Conservation (phyloP, 2,888 invertebrate species). For the Perizoma flavofasciatum region DNA sequence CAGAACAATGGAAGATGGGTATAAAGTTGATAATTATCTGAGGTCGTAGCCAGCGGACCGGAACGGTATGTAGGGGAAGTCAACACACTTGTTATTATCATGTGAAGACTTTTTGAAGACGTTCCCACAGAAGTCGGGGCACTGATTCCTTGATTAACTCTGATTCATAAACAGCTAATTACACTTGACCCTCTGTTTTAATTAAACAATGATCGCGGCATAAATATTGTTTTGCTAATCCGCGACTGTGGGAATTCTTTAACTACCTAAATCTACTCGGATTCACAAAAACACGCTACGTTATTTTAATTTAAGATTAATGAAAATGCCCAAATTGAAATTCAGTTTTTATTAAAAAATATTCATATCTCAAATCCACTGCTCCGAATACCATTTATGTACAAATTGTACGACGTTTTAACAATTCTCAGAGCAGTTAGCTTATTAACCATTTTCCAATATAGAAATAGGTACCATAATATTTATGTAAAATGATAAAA, state of each 20-base stretch:
- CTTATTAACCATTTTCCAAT: slow-evolving; percentile 60
- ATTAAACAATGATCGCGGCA: slow-evolving; percentile 61
- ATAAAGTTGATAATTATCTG: slow-evolving; percentile 79
- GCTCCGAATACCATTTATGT: slow-evolving; percentile 53
- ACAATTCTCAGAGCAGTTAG: slow-evolving; percentile 55
- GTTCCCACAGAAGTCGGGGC: slow-evolving; percentile 73
- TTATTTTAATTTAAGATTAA: slow-evolving; percentile 21
- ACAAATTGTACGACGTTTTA: slow-evolving; percentile 46
- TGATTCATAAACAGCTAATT: slow-evolving; percentile 79
- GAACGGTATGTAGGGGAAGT: slow-evolving; percentile 77
- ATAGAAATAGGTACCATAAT: slow-evolving; percentile 54
- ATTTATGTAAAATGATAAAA: slow-evolving; percentile 71
- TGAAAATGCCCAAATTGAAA: slow-evolving; percentile 54
- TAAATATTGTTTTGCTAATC: slow-evolving; percentile 48
- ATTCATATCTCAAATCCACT: slow-evolving; percentile 71
- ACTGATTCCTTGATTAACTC: slow-evolving; percentile 78
- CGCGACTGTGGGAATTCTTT: slow-evolving; percentile 35
- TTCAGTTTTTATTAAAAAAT: slow-evolving; percentile 79
- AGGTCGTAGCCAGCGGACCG: slow-evolving; percentile 72
- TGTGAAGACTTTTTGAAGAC: slow-evolving; percentile 81
- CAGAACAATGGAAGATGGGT: slow-evolving; percentile 73
- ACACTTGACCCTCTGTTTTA: slow-evolving; percentile 68
- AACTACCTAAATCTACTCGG: slow-evolving; percentile 18
- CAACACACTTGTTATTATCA: slow-evolving; percentile 70
- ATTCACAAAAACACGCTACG: slow-evolving; percentile 14